Conservation (phyloP, 2,113 vertebrate species). For the Balaeniceps rex region DNA sequence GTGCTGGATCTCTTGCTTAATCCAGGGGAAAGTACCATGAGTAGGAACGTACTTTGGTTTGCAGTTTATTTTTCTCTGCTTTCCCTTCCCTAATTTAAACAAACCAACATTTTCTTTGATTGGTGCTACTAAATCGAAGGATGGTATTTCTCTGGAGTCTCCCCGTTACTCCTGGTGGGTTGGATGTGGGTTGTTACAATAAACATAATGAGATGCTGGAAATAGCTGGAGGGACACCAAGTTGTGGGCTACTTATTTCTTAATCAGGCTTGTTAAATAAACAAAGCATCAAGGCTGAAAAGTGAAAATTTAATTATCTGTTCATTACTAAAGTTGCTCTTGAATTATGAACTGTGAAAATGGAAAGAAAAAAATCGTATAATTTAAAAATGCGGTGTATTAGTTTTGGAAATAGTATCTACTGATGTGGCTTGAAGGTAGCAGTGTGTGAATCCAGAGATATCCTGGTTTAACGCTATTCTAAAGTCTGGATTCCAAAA, state of each 20-base stretch:
- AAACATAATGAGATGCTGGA: constrained; percentile 17
- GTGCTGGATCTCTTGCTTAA: background rate
- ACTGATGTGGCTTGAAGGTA: background rate
- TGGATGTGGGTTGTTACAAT: constrained; percentile 5
- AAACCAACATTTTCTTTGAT: constrained; percentile 11
- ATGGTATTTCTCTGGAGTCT: constrained; percentile 27
- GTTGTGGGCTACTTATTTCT: background rate
- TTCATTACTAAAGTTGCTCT: background rate
- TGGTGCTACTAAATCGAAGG: background rate
- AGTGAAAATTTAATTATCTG: constrained; percentile 38
- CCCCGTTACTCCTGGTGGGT: background rate
- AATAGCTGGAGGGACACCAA: background rate
- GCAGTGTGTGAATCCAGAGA: constrained; percentile 5
- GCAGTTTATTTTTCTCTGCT: constrained; percentile 50
- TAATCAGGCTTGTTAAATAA: background rate
- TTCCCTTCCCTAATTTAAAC: constrained; percentile 33
- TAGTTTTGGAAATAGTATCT: background rate
- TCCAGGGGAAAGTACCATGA: background rate
- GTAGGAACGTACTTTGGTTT: constrained; percentile 31
- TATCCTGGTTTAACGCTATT: background rate
- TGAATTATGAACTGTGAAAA: background rate
- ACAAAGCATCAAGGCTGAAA: background rate
- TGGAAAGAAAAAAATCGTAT: background rate
- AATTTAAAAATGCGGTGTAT: background rate
- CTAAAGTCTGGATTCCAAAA: background rate